Base-by-base conservation (phyloP, 2,888 invertebrate genomes). In the Schizaphis graminum region DNA sequence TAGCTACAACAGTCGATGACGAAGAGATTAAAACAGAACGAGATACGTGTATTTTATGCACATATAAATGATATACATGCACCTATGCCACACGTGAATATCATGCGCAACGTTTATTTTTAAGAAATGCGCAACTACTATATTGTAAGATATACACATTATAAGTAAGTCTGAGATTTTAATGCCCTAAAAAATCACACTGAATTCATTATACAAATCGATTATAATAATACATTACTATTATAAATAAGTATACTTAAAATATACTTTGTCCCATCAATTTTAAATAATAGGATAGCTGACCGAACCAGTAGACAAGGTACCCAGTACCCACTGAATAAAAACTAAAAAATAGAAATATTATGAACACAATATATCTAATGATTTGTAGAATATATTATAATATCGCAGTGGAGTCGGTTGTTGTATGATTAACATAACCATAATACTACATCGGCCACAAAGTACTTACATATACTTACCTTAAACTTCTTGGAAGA, bases 91-190 rank as follows among this genome's bases (percentile, higher is more conserved):
- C 77, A 77, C 77, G 77, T 41, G 21, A 35, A 21, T 77, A 35
- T 85, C 26, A 35, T 47, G 21, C 44, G 47, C 44, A 57, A 61
- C 61, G 21, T 89, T 89, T 89, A 89, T 89, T 89, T 89, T 61
- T 89, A 89, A 89, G 13, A 57, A 89, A 89, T 44, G 21, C n/a
- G 61, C 35, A 89, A 61, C 41, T 28, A 41, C 41, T 44, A 85
- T 44, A 0, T 44, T 28, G 44, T 85, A 77, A 35, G 3, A n/a
- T 77, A 35, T 35, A 35, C 8, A 35, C 8, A 77, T 77, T 77
- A 35, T 35, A 77, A 35, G 2, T 24, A 21, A 35, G 77, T 21
- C 8, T 77, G 21, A 0, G 8, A 21, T 77, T 35, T 35, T n/a
- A 67, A 77, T 35, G 7, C 35, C 21, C 35, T 3, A 35, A 21